Evolutionary conservation across 2,113 vertebrate genomes (phyloP), one percentile per base, ranked within the genome.

Genomic region (Cygnus atratus): DNA sequence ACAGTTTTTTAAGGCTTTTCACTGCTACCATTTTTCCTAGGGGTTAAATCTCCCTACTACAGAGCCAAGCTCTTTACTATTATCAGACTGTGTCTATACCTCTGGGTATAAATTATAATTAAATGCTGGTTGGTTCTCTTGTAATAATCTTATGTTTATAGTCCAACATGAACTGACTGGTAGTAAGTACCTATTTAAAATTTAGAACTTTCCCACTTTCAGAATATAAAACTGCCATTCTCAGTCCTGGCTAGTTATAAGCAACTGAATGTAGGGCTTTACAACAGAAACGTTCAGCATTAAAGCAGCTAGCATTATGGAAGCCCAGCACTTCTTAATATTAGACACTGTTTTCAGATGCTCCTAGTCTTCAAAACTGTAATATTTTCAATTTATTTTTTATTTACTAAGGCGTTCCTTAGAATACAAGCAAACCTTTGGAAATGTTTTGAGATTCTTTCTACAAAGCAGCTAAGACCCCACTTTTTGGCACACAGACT

Each of bases 1-100:
- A 67, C 46, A 78, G 46, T 67, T 92, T 88, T 92, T 77, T 86
- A 87, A 66, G 41, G 68, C 50, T 84, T 88, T 94, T 92, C 85
- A 91, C 77, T 74, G 37, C 22, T 63, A 70, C 37, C 31, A 66
- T 37, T 95, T 87, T 92, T 87, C 52, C 77, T 84, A 83, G 48
- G 33, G 58, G 58, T 35, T 70, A 70, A 50, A 86, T 54, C 54
- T 39, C 55, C 55, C 44, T 80, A 35, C 39, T 83, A 43, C 15
- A 80, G 50, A 92, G 26, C 25, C 37, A 90, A 79, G 29, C 24
- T 59, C 67, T 88, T 85, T 63, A 92, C 72, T 88, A 41, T 57
- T 84, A 80, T 19, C 48, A 80, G 44, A 46, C 76, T 77, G 50
- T 33, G 31, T 39, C 19, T 78, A 52, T 54, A 26, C 35, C 73